Evolutionary conservation across 2,888 invertebrate species (phyloP).

Genomic region (Yponomeuta plumbellus): DNA sequence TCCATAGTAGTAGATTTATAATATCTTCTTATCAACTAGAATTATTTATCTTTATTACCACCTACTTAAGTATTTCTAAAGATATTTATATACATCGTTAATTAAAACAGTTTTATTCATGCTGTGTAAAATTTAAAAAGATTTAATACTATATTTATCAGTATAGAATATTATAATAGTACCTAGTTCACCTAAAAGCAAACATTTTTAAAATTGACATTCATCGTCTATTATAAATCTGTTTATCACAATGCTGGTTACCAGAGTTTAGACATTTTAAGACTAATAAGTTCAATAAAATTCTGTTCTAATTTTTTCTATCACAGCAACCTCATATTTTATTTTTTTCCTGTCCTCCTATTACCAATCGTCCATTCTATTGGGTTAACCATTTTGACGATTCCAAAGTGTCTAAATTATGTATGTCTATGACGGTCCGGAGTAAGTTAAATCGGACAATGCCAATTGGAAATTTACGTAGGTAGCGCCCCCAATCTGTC

Average conservation of each 20-base stretch:
- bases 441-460: too few relatives aligned
- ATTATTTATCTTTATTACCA: too few relatives aligned
- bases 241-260: background rate
- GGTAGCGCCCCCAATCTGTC: too few relatives aligned
- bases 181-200: background rate
- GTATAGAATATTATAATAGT: background rate
- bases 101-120: background rate
- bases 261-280: too few relatives aligned
- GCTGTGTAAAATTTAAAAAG: background rate
- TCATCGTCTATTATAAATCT: background rate
- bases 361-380: background rate
- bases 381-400: too few relatives aligned
- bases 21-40: background rate
- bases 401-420: too few relatives aligned
- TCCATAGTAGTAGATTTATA: background rate
- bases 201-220: background rate
- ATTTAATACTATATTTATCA: too few relatives aligned
- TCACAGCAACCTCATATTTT: conserved; percentile 10
- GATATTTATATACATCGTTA: background rate
- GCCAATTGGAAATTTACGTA: too few relatives aligned
- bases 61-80: background rate
- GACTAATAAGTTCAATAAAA: background rate
- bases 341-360: background rate
- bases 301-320: conserved; percentile 14
- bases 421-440: too few relatives aligned